Conservation (phyloP, 2,797 vertebrate species). For the Phalloptychus januarius region DNA sequence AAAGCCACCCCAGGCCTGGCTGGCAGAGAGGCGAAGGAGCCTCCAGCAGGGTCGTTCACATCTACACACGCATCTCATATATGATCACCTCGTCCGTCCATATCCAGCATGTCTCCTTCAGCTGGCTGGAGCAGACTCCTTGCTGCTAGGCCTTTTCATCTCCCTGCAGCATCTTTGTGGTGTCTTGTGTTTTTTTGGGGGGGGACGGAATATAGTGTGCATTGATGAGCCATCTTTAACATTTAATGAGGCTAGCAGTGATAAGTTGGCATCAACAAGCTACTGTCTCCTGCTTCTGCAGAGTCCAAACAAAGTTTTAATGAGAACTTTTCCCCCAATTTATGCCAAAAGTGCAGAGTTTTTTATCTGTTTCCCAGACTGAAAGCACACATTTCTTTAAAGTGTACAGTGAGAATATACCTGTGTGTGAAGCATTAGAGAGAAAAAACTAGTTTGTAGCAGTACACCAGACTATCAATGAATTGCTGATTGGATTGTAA, state of each 20-base stretch:
- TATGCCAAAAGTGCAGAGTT: slow-evolving; percentile 66
- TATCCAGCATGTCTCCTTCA: slow-evolving; percentile 61
- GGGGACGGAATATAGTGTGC: slow-evolving; percentile 53
- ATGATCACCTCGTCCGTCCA: slow-evolving; percentile 53
- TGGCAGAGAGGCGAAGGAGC: slow-evolving; percentile 64
- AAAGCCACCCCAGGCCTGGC: slow-evolving; percentile 71
- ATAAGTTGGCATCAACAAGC: slow-evolving; percentile 69
- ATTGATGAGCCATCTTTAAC: slow-evolving; percentile 74
- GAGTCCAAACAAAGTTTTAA: slow-evolving; percentile 77
- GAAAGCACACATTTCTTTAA: slow-evolving; percentile 27
- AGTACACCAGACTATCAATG: background rate
- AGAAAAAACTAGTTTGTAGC: background rate
- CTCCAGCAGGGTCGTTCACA: slow-evolving; percentile 58
- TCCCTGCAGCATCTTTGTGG: slow-evolving; percentile 58
- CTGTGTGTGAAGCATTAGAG: slow-evolving; percentile 36
- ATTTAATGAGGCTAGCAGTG: slow-evolving; percentile 77
- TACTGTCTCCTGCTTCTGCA: slow-evolving; percentile 64
- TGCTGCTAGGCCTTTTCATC: slow-evolving; percentile 64
- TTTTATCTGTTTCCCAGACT: slow-evolving; percentile 68
- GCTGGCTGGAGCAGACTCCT: slow-evolving; percentile 45
- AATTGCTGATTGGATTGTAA: background rate
- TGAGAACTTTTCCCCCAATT: slow-evolving; percentile 72
- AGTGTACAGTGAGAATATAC: slow-evolving; percentile 26
- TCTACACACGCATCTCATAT: slow-evolving; percentile 36
- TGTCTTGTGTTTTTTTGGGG: slow-evolving; percentile 31